Evolutionary conservation across 2,113 vertebrate genomes (phyloP).

Genomic region (Gasterosteus aculeatus): DNA sequence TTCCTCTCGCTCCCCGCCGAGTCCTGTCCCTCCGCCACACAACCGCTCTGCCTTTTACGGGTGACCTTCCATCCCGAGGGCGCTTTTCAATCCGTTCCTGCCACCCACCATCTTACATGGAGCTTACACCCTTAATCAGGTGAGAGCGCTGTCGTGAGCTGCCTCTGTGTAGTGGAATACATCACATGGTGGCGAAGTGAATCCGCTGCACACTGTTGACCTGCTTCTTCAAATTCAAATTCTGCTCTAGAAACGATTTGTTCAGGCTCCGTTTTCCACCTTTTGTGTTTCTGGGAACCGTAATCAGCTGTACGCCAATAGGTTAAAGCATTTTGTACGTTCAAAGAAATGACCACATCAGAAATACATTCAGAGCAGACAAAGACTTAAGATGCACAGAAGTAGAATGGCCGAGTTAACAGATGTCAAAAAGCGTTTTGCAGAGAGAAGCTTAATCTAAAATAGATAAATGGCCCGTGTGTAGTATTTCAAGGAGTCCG

Average conservation of each 20-base stretch:
- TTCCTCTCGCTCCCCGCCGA: conserved; percentile 41
- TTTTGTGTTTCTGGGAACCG: conserved; percentile 88
- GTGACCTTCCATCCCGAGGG: conserved; percentile 89
- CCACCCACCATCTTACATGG: conserved; percentile 90
- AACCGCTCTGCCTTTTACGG: conserved; percentile 78
- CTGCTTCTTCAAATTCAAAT: not conserved
- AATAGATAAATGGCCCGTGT: not conserved
- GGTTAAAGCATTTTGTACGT: conserved; percentile 83
- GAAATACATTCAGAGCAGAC: not conserved
- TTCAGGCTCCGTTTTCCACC: conserved; percentile 87
- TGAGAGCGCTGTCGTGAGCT: conserved; percentile 63
- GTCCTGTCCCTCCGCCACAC: conserved; percentile 53
- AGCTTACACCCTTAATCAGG: conserved; percentile 90
- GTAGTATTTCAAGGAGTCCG: not conserved
- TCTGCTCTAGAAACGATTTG: conserved; percentile 84
- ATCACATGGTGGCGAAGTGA: not conserved
- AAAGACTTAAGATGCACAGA: not conserved
- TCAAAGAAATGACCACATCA: not conserved
- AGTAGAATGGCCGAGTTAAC: no score
- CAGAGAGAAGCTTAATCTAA: not conserved
- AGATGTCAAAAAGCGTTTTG: not conserved
- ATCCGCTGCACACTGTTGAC: not conserved
- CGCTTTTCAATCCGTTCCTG: conserved; percentile 91
- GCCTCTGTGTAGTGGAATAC: not conserved
- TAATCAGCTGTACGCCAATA: conserved; percentile 85